phyloP scores from a whole-genome alignment of 2,888 invertebrate species.

The Cheiracanthium punctorium region DNA sequence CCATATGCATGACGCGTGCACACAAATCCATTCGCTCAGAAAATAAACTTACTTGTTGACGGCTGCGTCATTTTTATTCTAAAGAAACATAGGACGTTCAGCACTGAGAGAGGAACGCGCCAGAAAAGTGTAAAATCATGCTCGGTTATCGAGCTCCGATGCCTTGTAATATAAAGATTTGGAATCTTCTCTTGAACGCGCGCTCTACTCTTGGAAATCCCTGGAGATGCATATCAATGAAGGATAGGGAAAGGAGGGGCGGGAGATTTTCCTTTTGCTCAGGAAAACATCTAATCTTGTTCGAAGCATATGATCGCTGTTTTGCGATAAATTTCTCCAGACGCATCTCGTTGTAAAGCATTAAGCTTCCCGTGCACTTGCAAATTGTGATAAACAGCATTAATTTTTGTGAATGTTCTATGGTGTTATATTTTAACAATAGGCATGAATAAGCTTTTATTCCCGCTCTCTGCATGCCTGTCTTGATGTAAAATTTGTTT shows the following conservation, averaged over 20 bases:
- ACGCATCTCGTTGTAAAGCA: not conserved
- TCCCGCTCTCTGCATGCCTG: too few species aligned
- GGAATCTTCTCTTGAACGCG: not conserved
- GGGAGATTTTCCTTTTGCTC: not conserved
- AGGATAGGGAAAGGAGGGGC: not conserved
- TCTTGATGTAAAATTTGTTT: too few species aligned
- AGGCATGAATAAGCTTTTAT: too few species aligned
- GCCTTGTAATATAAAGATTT: not conserved
- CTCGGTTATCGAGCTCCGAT: not conserved
- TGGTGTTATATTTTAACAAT: too few species aligned
- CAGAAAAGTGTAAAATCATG: not conserved
- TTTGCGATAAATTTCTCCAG: not conserved
- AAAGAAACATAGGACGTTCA: too few species aligned
- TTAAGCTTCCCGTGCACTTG: not conserved
- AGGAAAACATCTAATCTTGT: not conserved
- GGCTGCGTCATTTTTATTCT: too few species aligned
- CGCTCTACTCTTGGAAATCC: not conserved
- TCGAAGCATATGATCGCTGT: not conserved
- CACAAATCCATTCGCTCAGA: too few species aligned
- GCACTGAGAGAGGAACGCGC: too few species aligned
- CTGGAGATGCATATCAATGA: not conserved
- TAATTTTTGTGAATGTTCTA: too few species aligned
- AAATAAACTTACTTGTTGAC: too few species aligned
- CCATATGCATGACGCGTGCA: too few species aligned
- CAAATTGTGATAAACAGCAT: too few species aligned